phyloP scores from a whole-genome alignment of 2,888 invertebrate species.

The Tolmerus cingulatus region DNA sequence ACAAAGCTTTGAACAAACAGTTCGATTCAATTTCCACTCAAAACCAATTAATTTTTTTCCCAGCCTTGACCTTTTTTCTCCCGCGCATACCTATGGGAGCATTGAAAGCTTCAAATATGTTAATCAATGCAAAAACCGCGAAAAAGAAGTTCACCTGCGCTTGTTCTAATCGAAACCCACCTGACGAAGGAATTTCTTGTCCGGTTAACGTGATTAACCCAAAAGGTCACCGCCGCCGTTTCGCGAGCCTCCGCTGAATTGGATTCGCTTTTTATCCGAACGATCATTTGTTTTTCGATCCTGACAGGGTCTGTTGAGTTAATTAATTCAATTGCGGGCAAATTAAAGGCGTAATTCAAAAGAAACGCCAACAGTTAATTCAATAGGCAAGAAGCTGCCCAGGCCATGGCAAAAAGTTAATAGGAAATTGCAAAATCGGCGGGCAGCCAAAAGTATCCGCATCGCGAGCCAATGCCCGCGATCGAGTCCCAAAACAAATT shows the following conservation, averaged over 20 bases:
- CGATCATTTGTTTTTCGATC: background rate
- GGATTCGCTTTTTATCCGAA: background rate
- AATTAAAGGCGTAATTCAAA: background rate
- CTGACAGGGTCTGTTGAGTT: background rate
- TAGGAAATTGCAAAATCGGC: background rate
- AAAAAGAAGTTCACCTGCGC: background rate
- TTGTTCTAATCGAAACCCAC: background rate
- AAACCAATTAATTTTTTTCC: background rate
- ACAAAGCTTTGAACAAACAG: background rate
- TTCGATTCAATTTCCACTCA: background rate
- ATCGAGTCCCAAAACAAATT: background rate
- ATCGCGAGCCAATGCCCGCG: background rate
- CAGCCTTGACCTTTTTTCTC: background rate
- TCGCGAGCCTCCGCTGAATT: background rate
- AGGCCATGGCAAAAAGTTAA: background rate
- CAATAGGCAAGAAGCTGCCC: background rate
- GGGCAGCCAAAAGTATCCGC: background rate
- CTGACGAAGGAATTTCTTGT: background rate
- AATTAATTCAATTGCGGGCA: background rate
- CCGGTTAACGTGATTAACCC: background rate
- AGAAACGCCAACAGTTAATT: background rate
- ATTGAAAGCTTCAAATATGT: background rate
- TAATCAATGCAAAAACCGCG: background rate
- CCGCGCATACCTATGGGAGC: background rate
- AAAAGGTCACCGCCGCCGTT: background rate